Conservation (phyloP, 2,797 vertebrate species). For the Amphiprion clarkii region DNA sequence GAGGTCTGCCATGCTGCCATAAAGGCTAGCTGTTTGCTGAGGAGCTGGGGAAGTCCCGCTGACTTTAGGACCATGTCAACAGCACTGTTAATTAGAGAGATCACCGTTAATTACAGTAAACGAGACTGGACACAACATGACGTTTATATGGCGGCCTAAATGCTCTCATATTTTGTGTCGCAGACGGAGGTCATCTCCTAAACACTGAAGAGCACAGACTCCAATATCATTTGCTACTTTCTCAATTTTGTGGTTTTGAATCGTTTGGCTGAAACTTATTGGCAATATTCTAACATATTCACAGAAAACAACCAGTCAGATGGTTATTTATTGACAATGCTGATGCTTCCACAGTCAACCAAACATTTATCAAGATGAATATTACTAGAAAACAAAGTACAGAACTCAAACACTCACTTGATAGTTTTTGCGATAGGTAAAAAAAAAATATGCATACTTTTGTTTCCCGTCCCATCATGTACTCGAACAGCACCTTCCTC, state of each 20-base stretch:
- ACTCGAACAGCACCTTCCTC: constrained; percentile 96
- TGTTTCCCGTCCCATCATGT: constrained; percentile 99
- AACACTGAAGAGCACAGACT: not conserved
- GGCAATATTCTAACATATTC: not conserved
- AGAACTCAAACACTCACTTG: not conserved
- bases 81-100: constrained; percentile 70
- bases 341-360: constrained; percentile 2
- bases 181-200: constrained; percentile 13
- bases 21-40: constrained; percentile 72
- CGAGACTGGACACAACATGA: constrained; percentile 54
- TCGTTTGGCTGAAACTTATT: not conserved
- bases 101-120: constrained; percentile 62
- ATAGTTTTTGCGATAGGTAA: not conserved
- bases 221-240: not conserved
- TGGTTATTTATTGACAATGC: not conserved
- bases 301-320: not conserved
- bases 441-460: constrained; percentile 87
- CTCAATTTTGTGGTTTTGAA: not conserved
- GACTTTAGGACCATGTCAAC: constrained; percentile 76
- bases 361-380: constrained; percentile 2
- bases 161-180: constrained; percentile 12
- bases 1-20: constrained; percentile 71
- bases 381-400: not conserved
- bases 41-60: constrained; percentile 71
- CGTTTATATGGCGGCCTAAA: constrained; percentile 56